Conservation (phyloP, 53 echinoderm and acorn worm genomes). For the Echinarachnius parma region DNA sequence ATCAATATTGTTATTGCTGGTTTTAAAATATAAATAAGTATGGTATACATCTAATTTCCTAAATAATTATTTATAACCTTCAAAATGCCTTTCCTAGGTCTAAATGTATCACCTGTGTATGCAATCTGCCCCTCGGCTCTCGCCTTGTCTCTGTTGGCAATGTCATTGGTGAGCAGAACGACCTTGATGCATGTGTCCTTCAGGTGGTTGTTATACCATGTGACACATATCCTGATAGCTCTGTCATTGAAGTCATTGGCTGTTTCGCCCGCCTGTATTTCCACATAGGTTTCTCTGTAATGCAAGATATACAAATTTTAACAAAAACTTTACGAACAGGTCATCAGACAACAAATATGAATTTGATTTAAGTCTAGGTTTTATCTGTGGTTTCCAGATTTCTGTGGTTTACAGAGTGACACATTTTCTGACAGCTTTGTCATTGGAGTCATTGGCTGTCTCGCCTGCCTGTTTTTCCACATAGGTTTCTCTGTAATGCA, state of each 20-base stretch:
- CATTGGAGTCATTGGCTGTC: conserved; percentile 86
- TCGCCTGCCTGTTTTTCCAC: conserved; percentile 74
- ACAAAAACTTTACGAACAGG: too few relatives aligned
- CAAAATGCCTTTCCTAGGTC: too few relatives aligned
- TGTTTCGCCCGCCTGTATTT: conserved; percentile 67
- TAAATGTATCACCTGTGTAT: conserved; percentile 68
- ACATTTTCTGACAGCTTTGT: conserved; percentile 70
- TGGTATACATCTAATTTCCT: too few relatives aligned
- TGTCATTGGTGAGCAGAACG: conserved; percentile 83
- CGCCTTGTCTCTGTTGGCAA: conserved; percentile 79
- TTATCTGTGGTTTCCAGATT: too few relatives aligned
- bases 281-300: conserved; percentile 80
- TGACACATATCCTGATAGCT: conserved; percentile 64
- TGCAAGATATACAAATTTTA: conserved; percentile 2
- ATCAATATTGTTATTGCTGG: too few relatives aligned
- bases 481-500: conserved; percentile 72
- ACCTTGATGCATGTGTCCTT: conserved; percentile 44
- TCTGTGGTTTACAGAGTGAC: conserved; percentile 71
- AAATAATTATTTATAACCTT: too few relatives aligned
- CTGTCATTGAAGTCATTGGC: conserved; percentile 95
- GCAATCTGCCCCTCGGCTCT: conserved; percentile 69
- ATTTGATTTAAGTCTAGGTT: too few relatives aligned
- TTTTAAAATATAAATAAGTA: too few relatives aligned
- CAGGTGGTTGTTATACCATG: conserved; percentile 80
- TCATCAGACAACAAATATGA: too few relatives aligned